Conservation (phyloP, 2,113 vertebrate species). For the Psittacula cyanocephala region DNA sequence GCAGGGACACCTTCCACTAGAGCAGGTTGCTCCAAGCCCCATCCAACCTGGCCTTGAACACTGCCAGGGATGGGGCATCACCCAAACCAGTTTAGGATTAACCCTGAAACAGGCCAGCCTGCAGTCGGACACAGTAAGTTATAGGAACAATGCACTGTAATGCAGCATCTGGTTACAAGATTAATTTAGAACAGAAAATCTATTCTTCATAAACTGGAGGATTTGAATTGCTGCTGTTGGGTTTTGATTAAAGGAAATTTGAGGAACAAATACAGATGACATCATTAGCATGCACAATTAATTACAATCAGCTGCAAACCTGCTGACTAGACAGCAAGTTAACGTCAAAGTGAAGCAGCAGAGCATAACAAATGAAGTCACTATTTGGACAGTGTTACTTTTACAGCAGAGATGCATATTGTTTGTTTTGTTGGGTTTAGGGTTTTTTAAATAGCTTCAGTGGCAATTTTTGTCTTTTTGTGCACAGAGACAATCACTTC, state of each 20-base stretch:
- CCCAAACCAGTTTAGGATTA: background rate
- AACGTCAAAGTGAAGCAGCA: constrained; percentile 30
- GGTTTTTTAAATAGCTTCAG: background rate
- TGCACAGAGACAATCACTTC: background rate
- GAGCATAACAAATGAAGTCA: constrained; percentile 1
- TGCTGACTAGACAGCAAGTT: constrained; percentile 49
- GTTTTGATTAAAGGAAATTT: constrained; percentile 34
- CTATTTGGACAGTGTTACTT: background rate
- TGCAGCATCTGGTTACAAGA: background rate
- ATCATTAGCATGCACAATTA: constrained; percentile 25
- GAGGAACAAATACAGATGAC: constrained; percentile 23
- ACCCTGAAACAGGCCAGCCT: background rate
- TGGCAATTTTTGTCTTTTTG: background rate
- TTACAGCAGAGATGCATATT: background rate
- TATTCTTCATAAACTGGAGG: background rate
- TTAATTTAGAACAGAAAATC: background rate
- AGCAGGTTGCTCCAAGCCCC: background rate
- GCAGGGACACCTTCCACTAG: too few species aligned
- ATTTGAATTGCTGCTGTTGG: background rate
- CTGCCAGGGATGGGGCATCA: background rate
- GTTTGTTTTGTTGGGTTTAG: background rate
- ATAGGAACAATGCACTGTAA: background rate
- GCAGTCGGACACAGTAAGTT: background rate
- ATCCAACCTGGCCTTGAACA: background rate
- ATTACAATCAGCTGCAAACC: constrained; percentile 59